Evolutionary conservation across 2,797 vertebrate species (phyloP), one percentile per base, ranked within the genome.

Genomic region (Aselliscus stoliczkanus): DNA sequence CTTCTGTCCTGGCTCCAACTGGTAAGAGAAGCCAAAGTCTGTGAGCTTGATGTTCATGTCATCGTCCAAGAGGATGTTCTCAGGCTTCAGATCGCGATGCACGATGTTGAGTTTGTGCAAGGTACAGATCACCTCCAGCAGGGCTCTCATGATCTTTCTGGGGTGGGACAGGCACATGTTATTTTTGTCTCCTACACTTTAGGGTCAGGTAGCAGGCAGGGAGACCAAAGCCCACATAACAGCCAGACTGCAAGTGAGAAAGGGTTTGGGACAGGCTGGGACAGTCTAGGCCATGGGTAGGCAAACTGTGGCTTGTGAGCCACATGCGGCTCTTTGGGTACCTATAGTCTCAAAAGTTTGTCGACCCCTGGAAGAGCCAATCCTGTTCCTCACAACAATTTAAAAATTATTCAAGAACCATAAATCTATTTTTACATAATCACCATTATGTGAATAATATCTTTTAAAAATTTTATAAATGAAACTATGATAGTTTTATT

Each of bases 41-140:
- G 99, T 99, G 93, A 99, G 99, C 97, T 99, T 99, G 97, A 99
- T 99, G 98, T 99, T 99, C 99, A 99, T 99, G 94, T 99, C 7
- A 0, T 99, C 99, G 0, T 99, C 99, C 94, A 99, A 96, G 13
- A 99, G 99, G 97, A 99, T 99, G 98, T 99, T 99, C 97, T 99
- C 99, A 0, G 99, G 99, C 98, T 99, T 99, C 88, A 99, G 98
- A 97, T 99, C 99, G 50, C 99, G 98, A 95, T 99, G 99, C 88
- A 99, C 99, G 0, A 99, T 99, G 98, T 99, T 98, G 97, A 99
- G 99, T 93, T 97, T 96, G 96, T 99, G 99, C 77, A 99, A 99
- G 95, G 98, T 98, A 93, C 99, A 97, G 88, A 99, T 99, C 96
- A 99, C 99, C 84, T 99, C 99, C 97, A 99, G 98, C 94, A 99